Evolutionary conservation across 2,113 vertebrate species (phyloP), one percentile per base, ranked within the genome.

Genomic region (Eupsittula cactorum): DNA sequence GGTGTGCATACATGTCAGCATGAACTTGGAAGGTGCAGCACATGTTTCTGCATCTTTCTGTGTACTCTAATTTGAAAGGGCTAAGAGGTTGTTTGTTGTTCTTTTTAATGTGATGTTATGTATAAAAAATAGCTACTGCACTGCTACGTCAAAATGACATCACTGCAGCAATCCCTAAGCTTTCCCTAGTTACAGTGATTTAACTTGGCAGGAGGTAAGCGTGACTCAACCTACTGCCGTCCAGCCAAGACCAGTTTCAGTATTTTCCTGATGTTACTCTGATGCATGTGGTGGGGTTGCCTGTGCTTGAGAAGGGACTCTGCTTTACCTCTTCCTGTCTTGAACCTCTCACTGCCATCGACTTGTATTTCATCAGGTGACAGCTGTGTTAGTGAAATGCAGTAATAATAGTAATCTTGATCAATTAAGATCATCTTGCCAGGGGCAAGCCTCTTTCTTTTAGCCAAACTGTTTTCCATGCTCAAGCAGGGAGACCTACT

Each of bases 171-270:
- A 6, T 78, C 35, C 62, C 55, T 63, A 24, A 59, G 42, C 67
- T 95, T 89, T 95, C 80, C 7, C 1, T 78, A 59, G 77, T 79
- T 86, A 44, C 12, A 71, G 44, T 60, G 49, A 39, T 91, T 84
- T 90, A 68, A 71, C 73, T 94, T 94, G 95, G 95, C 95, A 57
- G 53, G 55, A 84, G 65, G 60, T 73, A 65, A 84, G 65, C 3
- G 3, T 93, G 90, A 93, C 80, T 96, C 83, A 97, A 69, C 57
- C 70, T 60, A 16, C 57, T 78, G 73, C 57, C 25, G 16, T 82
- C 28, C 76, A 95, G 92, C 90, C 81, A 92, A 93, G 59, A 62
- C 52, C 77, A 79, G 21, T 93, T 93, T 89, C 80, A 78, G 0
- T 94, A 31, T 91, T 91, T 95, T 93, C 65, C 69, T 88, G 50